Evolutionary conservation across 1,140 invertebrate species (phyloP).

Genomic region (Leptopilina boulardi): DNA sequence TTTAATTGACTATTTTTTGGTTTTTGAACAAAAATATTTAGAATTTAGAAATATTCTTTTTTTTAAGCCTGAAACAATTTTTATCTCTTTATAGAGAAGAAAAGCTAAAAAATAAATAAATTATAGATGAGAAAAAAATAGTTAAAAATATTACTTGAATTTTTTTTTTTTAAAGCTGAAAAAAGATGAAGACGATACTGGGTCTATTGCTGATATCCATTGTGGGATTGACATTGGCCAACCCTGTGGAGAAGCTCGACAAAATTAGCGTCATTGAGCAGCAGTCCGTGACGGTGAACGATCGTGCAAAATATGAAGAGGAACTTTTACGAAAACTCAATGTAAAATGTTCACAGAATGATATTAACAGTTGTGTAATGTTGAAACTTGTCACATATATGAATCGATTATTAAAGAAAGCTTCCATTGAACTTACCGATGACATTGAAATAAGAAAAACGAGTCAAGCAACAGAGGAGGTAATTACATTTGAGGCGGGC

Average conservation of each 20-base stretch:
- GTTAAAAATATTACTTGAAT: too few species aligned
- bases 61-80: too few species aligned
- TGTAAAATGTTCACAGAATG: conserved; percentile 83
- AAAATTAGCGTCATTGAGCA: conserved; percentile 71
- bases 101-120: too few species aligned
- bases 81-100: too few species aligned
- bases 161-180: conserved; percentile 35
- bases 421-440: conserved; percentile 84
- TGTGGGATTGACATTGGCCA: conserved; percentile 61
- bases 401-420: conserved; percentile 87
- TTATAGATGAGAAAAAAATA: too few species aligned
- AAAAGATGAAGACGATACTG: conserved; percentile 66
- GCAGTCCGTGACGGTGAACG: conserved; percentile 67
- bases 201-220: conserved; percentile 56
- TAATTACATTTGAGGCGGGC: conserved; percentile 67
- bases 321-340: conserved; percentile 84
- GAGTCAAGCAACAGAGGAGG: conserved; percentile 74
- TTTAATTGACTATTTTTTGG: too few species aligned
- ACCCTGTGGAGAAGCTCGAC: conserved; percentile 71
- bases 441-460: conserved; percentile 87
- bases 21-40: too few species aligned
- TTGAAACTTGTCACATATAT: conserved; percentile 87
- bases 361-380: conserved; percentile 87
- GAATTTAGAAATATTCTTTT: too few species aligned
- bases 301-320: conserved; percentile 79